Evolutionary conservation across 2,888 invertebrate species (phyloP).

Genomic region (Fabriciana adippe): DNA sequence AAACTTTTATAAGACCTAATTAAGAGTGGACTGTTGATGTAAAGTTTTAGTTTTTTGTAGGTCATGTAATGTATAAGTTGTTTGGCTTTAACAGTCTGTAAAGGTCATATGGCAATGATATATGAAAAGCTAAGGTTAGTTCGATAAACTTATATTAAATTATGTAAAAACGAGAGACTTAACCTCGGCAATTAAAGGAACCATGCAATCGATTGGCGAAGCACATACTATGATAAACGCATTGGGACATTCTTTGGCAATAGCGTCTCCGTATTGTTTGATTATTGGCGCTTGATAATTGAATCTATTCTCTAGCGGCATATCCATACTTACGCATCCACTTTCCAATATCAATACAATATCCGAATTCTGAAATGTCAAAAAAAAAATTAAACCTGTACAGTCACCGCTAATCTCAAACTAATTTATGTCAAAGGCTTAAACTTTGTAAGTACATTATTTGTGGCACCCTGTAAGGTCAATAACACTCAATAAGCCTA

Average conservation of each 20-base stretch:
- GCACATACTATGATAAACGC: constrained; percentile 78
- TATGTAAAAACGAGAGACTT: constrained; percentile 20
- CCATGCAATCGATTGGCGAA: constrained; percentile 80
- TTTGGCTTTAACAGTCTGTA: not conserved
- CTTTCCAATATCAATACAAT: constrained; percentile 72
- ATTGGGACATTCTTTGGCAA: constrained; percentile 78
- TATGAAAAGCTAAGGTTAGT: constrained; percentile 12
- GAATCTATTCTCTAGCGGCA: constrained; percentile 64
- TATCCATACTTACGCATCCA: constrained; percentile 53
- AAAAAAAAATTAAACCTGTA: not conserved
- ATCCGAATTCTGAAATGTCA: constrained; percentile 60
- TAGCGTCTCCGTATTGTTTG: constrained; percentile 71
- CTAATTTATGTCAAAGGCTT: not conserved
- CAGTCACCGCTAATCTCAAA: not conserved
- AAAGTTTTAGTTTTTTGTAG: constrained; percentile 17
- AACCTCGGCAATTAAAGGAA: constrained; percentile 78
- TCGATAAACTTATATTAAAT: constrained; percentile 5
- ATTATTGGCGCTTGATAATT: constrained; percentile 66
- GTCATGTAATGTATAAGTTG: constrained; percentile 9
- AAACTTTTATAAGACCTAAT: constrained; percentile 2
- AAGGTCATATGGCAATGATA: constrained; percentile 19
- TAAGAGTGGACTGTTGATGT: constrained; percentile 13
- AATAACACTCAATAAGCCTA: constrained; percentile 39
- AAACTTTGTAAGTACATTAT: not conserved
- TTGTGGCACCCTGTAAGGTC: constrained; percentile 41